Evolutionary conservation across 2,888 invertebrate genomes (phyloP), one percentile per base, ranked within the genome.

Genomic region (Papilio elwesi): DNA sequence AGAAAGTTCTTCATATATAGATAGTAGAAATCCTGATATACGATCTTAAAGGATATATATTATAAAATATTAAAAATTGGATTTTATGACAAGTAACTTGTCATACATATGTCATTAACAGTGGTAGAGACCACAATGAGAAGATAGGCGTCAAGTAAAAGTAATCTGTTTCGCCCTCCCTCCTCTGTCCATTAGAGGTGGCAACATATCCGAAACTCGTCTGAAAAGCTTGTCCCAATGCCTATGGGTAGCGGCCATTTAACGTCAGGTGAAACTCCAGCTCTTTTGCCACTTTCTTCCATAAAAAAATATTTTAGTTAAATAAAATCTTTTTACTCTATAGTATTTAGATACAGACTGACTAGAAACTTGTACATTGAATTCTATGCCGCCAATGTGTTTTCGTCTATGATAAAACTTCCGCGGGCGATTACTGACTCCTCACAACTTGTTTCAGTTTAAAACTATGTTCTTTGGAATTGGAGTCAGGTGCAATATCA

Each of bases 371-470:
- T 59, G 9, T 51, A 59, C 47, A 59, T 15, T 52, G 11, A 16
- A 26, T 8, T 16, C 16, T 10, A 71, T 63, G 68, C 68, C 71
- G 71, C 68, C 53, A 63, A 68, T 72, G 71, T 63, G 63, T 71
- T 67, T 52, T 62, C 49, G 36, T 71, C 52, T 62, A 71, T 59
- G 36, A 48, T 48, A 49, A 8, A 12, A 71, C 48, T 48, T 53
- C 64, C 55, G 55, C 64, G 16, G 16, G 49, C 71, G 52, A 59
- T 5, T 15, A 0, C 8, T 38, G 12, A 52, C 15, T 52, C n/a
- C 15, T 15, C 52, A 52, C 52, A 15, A 52, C 15, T 52, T 49
- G 64, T 57, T 8, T 57, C 36, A 49, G 57, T 26, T 9, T 26
- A 9, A 49, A 12, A 49, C 26, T 38, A 49, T 36, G 26, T 49